A percentile compares a stretch with the other conserved stretches of the same genome.
Conservation (phyloP, 2,113 vertebrate species). For the Elgaria multicarinata region DNA sequence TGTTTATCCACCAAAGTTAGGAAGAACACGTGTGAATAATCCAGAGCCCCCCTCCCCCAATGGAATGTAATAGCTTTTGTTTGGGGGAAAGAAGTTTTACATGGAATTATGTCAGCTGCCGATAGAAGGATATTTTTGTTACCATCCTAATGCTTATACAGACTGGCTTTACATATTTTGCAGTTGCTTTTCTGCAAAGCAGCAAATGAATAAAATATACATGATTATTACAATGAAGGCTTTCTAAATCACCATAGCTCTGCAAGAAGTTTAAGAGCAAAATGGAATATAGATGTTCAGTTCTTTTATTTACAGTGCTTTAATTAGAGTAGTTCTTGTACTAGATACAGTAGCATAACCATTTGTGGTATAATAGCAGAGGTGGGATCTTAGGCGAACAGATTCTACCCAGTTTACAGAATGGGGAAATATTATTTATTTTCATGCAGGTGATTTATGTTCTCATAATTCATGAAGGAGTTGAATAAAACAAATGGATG, state of each 20-base stretch:
- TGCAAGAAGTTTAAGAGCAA: slow-evolving; percentile 50
- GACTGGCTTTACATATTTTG: slow-evolving; percentile 30
- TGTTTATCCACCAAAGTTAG: slow-evolving; percentile 68
- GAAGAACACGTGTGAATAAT: slow-evolving; percentile 60
- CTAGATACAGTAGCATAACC: slow-evolving; percentile 26
- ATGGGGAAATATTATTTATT: slow-evolving; percentile 46
- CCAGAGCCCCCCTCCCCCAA: slow-evolving; percentile 36
- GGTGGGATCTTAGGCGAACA: slow-evolving; percentile 49
- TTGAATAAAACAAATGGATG: slow-evolving; percentile 19
- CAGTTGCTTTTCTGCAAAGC: slow-evolving; percentile 47
- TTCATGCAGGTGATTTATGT: slow-evolving; percentile 44
- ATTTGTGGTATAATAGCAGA: slow-evolving; percentile 41
- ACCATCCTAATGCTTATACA: slow-evolving; percentile 36
- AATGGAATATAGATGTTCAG: slow-evolving; percentile 26
- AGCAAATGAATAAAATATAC: slow-evolving; percentile 57
- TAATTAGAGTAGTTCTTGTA: slow-evolving; percentile 57
- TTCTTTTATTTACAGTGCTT: slow-evolving; percentile 50
- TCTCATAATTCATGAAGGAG: slow-evolving; percentile 11
- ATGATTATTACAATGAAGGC: slow-evolving; percentile 20
- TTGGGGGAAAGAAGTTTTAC: background rate
- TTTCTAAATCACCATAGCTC: slow-evolving; percentile 38
- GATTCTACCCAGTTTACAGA: slow-evolving; percentile 12
- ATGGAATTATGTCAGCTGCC: slow-evolving; percentile 22
- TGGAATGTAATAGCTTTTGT: slow-evolving; percentile 41
- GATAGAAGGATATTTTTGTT: slow-evolving; percentile 36